Evolutionary conservation across 2,797 vertebrate genomes (phyloP).

Genomic region (Typhlichthys subterraneus): DNA sequence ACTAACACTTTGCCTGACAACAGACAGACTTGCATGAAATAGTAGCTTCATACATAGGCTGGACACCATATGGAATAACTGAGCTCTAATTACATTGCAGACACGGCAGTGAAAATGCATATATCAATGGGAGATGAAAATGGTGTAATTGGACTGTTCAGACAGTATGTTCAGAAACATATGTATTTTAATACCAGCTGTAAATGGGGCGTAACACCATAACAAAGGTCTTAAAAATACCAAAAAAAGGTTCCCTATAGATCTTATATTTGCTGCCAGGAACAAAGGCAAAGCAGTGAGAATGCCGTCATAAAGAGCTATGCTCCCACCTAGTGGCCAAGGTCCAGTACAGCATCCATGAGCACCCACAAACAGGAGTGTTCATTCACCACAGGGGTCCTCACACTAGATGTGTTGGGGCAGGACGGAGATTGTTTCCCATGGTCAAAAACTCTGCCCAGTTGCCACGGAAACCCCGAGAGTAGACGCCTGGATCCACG

Average conservation of each 20-base stretch:
- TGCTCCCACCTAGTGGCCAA: constrained; percentile 68
- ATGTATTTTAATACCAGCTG: too few species aligned
- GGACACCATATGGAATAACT: too few species aligned
- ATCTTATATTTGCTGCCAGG: neutral
- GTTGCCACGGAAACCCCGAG: constrained; percentile 84
- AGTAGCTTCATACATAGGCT: too few species aligned
- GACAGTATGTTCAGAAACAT: too few species aligned
- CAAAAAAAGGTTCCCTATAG: constrained; percentile 14
- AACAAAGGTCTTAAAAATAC: neutral
- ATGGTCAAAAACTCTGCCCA: constrained; percentile 91
- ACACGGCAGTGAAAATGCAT: too few species aligned
- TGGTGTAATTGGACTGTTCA: too few species aligned
- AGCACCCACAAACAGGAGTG: neutral
- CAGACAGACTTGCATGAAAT: too few species aligned
- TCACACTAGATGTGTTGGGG: constrained; percentile 65
- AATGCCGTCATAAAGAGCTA: constrained; percentile 23
- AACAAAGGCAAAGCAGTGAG: neutral
- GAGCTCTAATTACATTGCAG: too few species aligned
- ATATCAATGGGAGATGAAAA: too few species aligned
- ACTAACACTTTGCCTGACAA: too few species aligned
- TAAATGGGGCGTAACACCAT: neutral
- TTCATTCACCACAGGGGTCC: neutral
- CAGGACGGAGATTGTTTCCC: constrained; percentile 42
- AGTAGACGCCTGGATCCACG: constrained; percentile 86
- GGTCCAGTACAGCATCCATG: constrained; percentile 15